These are phyloP conservation scores for Mareca strepera DNA, from an alignment of 2,797 vertebrate genomes.

Conservation along the genomic window DNA sequence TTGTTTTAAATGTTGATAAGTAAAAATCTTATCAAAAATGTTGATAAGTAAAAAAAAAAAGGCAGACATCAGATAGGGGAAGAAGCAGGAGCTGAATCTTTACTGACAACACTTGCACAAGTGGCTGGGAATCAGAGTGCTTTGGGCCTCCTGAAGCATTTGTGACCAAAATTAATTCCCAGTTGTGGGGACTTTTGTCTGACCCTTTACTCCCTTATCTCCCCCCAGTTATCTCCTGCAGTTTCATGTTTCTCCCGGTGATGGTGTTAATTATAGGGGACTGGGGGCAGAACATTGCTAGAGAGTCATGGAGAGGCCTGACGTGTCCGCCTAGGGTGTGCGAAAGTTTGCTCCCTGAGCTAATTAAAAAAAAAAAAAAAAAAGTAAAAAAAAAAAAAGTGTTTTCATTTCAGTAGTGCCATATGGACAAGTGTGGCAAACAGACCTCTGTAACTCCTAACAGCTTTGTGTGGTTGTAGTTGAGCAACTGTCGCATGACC, in stretches of 20 bases:
- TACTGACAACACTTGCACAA: neutral
- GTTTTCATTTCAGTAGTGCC: neutral
- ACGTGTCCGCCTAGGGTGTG: neutral
- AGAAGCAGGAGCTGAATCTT: neutral
- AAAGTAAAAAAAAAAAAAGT: neutral
- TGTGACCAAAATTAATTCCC: neutral
- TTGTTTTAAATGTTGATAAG: neutral
- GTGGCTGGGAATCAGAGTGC: neutral
- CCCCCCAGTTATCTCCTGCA: neutral
- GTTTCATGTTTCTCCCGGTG: rapidly evolving
- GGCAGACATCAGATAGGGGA: neutral
- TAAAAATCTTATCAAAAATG: neutral
- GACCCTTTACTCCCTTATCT: too few relatives aligned
- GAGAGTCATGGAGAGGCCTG: neutral
- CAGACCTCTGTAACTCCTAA: neutral
- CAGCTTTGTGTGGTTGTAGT: neutral
- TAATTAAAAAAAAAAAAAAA: neutral
- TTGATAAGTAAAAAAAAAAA: neutral
- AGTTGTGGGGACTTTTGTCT: neutral
- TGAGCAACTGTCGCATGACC: neutral
- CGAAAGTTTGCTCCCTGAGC: neutral
- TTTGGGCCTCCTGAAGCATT: neutral
- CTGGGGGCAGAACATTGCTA: too few relatives aligned
- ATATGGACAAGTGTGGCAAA: neutral
- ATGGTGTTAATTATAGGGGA: neutral